Conservation (phyloP, 2,888 invertebrate species). For the Stomorhina lunata region DNA sequence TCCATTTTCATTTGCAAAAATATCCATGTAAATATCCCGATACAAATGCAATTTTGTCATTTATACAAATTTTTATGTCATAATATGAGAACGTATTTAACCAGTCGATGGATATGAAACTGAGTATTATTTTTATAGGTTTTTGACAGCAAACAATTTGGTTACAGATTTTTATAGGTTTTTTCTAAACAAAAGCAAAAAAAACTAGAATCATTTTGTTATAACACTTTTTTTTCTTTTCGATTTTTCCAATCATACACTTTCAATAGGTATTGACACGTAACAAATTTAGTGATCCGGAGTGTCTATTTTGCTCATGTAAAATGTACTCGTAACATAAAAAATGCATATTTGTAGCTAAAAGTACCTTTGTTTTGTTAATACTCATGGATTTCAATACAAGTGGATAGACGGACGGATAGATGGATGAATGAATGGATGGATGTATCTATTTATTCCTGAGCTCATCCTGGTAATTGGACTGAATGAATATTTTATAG, state of each 20-base stretch:
- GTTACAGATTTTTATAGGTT: slow-evolving; percentile 44
- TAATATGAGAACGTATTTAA: too few relatives aligned
- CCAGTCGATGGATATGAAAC: neutral
- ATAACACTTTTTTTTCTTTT: slow-evolving; percentile 13
- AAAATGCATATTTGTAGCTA: slow-evolving; percentile 21
- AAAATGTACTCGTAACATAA: slow-evolving; percentile 12
- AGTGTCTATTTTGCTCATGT: slow-evolving; percentile 52
- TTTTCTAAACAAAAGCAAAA: neutral
- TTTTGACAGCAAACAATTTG: slow-evolving; percentile 49
- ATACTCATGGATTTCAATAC: slow-evolving; percentile 28
- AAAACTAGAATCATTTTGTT: neutral
- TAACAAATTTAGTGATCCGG: slow-evolving; percentile 64
- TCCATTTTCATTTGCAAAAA: slow-evolving; percentile 10
- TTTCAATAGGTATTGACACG: slow-evolving; percentile 65
- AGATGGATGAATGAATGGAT: too few relatives aligned
- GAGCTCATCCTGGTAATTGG: slow-evolving; percentile 27
- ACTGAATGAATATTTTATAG: neutral
- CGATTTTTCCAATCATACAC: slow-evolving; percentile 53
- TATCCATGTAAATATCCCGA: neutral
- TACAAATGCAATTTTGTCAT: neutral
- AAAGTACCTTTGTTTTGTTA: slow-evolving; percentile 61
- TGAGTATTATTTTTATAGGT: slow-evolving; percentile 41
- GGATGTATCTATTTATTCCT: neutral
- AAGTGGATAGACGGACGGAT: too few relatives aligned
- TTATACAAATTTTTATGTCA: slow-evolving; percentile 5